These are phyloP conservation scores for Agrotis ipsilon DNA, from an alignment of 2,888 invertebrate genomes.

Conservation along the genomic window DNA sequence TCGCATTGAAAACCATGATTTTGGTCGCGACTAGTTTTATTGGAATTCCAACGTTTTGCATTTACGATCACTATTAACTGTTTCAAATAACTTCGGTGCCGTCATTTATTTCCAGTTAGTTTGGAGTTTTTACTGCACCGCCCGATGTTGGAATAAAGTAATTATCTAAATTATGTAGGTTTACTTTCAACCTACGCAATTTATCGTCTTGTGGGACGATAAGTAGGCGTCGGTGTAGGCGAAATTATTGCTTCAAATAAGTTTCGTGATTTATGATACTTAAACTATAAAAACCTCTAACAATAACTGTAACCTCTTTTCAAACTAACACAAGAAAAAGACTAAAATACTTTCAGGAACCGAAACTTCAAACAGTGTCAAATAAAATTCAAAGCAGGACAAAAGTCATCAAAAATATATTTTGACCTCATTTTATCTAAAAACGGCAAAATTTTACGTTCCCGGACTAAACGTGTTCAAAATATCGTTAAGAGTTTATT, in stretches of 20 bases:
- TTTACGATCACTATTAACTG: conserved; percentile 58
- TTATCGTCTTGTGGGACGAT: conserved; percentile 27
- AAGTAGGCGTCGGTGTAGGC: conserved; percentile 52
- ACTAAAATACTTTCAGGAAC: conserved; percentile 17
- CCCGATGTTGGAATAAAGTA: conserved; percentile 45
- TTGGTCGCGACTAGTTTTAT: conserved; percentile 38
- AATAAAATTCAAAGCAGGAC: conserved; percentile 46
- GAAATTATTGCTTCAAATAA: conserved; percentile 41
- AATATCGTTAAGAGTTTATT: conserved; percentile 73
- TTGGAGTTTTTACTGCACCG: conserved; percentile 46
- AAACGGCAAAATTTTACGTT: conserved; percentile 81
- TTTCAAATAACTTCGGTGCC: conserved; percentile 49
- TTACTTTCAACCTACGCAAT: conserved; percentile 48
- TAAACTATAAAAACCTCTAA: conserved; percentile 10
- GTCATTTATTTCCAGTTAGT: conserved; percentile 49
- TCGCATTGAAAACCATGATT: conserved; percentile 27
- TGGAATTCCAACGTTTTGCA: conserved; percentile 50
- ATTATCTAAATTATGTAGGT: conserved; percentile 55
- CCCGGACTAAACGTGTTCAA: conserved; percentile 70
- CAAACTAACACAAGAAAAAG: background rate
- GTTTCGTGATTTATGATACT: conserved; percentile 40
- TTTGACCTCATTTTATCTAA: conserved; percentile 45
- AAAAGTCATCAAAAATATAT: conserved; percentile 52
- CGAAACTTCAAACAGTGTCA: conserved; percentile 51
- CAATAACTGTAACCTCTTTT: too few species aligned